Evolutionary conservation across 53 echinoderm and acorn worm species (phyloP), one percentile per base, ranked within the genome.

Genomic region (Stichopus horrens): DNA sequence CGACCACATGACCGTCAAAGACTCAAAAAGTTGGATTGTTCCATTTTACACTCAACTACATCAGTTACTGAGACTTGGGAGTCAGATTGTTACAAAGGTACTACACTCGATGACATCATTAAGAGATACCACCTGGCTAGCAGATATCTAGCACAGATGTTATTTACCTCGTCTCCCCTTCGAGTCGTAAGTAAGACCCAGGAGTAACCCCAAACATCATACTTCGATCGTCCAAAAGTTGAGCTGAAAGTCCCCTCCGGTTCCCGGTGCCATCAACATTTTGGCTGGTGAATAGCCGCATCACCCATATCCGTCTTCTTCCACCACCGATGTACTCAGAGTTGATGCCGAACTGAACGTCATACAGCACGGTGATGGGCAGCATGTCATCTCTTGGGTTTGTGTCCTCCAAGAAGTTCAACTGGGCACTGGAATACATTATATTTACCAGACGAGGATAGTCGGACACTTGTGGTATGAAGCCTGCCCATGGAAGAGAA

Each of bases 231-330:
- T 80, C 22, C 53, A 80, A 56, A 57, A 80, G 13, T 22, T 80
- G 80, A 5, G 80, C 21, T 56, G 80, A 80, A 7, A 80, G 80
- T 56, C 20, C 8, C 20, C 80, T 56, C 21, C 21, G 58, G 19
- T 56, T 56, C 8, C 80, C 80, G 16, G 80, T 80, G 56, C 80
- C 80, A 8, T 80, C 58, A 16, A 7, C 18, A 20, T 80, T 80
- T 56, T 80, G 57, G 18, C n/a, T 53, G n/a, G 80, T 21, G 56
- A 16, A 80, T 7, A 80, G 56, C 13, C 55, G 6, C 56, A 80
- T 55, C 20, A 57, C 57, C 80, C 80, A 80, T 18, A 80, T 5
- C 4, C 4, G 10, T 2, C 37, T 37, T 7, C 20, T 23, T 53
- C 81, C 81, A 54, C 56, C 57, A n/a, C 18, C n/a, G 18, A n/a